A percentile compares a stretch with the other conserved stretches of the same genome.
phyloP scores from a whole-genome alignment of 2,888 invertebrate genomes.

The Emmelina monodactyla region DNA sequence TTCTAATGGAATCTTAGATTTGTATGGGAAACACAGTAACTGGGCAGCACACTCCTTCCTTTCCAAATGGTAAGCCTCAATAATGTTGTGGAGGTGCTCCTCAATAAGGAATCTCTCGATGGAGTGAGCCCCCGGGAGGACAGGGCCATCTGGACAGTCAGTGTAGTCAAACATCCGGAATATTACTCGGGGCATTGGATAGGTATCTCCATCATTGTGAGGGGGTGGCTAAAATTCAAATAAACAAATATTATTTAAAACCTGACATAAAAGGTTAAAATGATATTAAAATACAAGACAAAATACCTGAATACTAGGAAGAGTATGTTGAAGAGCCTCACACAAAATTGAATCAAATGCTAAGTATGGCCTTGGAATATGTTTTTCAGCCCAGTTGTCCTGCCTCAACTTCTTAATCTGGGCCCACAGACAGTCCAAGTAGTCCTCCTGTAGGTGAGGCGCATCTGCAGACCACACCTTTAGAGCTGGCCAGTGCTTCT shows the following conservation, averaged over 20 bases:
- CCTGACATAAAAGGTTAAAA: not conserved
- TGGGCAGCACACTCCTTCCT: constrained; percentile 95
- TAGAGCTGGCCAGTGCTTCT: constrained; percentile 91
- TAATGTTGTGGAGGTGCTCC: constrained; percentile 93
- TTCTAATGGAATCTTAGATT: constrained; percentile 93
- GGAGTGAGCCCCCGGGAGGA: constrained; percentile 94
- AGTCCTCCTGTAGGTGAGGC: constrained; percentile 96
- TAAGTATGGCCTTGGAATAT: constrained; percentile 93
- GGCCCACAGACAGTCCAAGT: constrained; percentile 96
- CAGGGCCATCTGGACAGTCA: constrained; percentile 93
- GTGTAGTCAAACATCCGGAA: constrained; percentile 99
- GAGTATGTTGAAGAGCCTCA: constrained; percentile 94
- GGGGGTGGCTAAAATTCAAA: constrained; percentile 77
- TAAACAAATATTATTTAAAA: too few species aligned
- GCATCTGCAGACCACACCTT: constrained; percentile 94
- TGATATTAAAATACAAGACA: not conserved
- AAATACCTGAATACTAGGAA: constrained; percentile 77
- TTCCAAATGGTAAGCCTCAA: constrained; percentile 86
- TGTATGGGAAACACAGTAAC: constrained; percentile 90
- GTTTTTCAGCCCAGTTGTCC: constrained; percentile 97
- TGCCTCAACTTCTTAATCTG: constrained; percentile 80
- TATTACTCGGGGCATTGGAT: constrained; percentile 94
- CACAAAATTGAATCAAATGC: constrained; percentile 95
- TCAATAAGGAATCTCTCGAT: constrained; percentile 98
- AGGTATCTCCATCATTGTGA: constrained; percentile 87